phyloP scores from a whole-genome alignment of 1,140 invertebrate species.

The Drosophila bocki region DNA sequence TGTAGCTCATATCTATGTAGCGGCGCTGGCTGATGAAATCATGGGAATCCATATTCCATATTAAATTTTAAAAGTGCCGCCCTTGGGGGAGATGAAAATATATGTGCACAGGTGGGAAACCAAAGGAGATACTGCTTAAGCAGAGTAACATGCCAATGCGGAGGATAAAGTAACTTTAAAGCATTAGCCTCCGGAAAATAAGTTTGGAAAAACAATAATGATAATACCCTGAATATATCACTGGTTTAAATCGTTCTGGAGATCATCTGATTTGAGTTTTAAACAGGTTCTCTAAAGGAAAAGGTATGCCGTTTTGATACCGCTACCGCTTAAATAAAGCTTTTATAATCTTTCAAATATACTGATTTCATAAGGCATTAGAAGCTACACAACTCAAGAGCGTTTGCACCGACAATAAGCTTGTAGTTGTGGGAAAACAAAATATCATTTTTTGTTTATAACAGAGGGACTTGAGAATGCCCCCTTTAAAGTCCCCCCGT shows the following conservation, averaged over 20 bases:
- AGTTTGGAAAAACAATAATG: not conserved
- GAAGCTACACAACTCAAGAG: not conserved
- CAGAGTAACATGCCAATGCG: not conserved
- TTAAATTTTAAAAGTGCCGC: constrained; percentile 37
- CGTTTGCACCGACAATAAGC: not conserved
- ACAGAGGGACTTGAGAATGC: not conserved
- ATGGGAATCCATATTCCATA: constrained; percentile 53
- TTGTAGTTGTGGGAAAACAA: not conserved
- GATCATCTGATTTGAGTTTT: not conserved
- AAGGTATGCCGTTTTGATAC: too few relatives aligned
- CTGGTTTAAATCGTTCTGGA: not conserved
- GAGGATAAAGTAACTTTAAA: not conserved
- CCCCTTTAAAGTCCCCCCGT: not conserved
- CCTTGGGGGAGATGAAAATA: constrained; percentile 8
- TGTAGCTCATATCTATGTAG: constrained; percentile 35
- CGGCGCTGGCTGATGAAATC: constrained; percentile 40
- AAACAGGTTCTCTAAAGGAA: not conserved
- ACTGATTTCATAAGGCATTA: not conserved
- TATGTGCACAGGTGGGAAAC: not conserved
- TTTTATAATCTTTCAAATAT: not conserved
- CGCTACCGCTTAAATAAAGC: not conserved
- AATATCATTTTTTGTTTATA: not conserved
- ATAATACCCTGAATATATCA: too few relatives aligned
- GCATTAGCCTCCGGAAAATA: not conserved
- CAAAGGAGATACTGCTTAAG: not conserved